Base-by-base conservation (phyloP, 2,888 invertebrate species). In the Heliconius ismenius region DNA sequence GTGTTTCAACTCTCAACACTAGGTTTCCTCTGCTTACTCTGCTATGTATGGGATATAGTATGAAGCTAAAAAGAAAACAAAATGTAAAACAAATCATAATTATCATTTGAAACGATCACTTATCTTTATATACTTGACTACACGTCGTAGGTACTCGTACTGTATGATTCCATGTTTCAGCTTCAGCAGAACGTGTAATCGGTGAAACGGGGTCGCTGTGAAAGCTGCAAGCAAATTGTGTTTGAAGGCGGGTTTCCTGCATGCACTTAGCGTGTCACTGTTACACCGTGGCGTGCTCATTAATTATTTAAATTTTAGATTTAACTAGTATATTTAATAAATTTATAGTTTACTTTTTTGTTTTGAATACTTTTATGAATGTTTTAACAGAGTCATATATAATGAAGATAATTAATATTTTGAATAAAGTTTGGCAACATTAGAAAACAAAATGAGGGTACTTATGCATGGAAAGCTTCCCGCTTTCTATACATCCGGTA, bases 141-240 rank as follows among this genome's bases (percentile, higher is more conserved):
- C 62, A 26, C 13, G 21, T 18, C 54, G 43, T 49, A 18, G 54
- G 54, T 54, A 54, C 54, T 54, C 9, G 54, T 54, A 62, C 26
- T 15, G 24, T 24, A 54, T 69, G 70, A 58, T 39, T 73, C 43
- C 60, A 62, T n/a, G 69, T 49, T 54, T 49, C 69, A 43, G 68
- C 79, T 78, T 49, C 72, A 78, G 58, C 2, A 36, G 36, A 26
- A 10, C 79, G 76, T 79, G 77, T 78, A 80, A 81, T 79, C 77
- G 79, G 75, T 80, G 81, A 83, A 83, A 82, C 81, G 82, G 79
- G 82, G 82, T 82, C 82, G 80, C 76, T 78, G 80, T 82, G 81
- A 83, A 82, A 81, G 81, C 80, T 70, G 58, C n/a, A 70, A 54
- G 79, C 83, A 84, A 86, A 86, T 83, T 86, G 84, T 84, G 82